Conservation (phyloP, 2,797 vertebrate species). For the Peromyscus eremicus region DNA sequence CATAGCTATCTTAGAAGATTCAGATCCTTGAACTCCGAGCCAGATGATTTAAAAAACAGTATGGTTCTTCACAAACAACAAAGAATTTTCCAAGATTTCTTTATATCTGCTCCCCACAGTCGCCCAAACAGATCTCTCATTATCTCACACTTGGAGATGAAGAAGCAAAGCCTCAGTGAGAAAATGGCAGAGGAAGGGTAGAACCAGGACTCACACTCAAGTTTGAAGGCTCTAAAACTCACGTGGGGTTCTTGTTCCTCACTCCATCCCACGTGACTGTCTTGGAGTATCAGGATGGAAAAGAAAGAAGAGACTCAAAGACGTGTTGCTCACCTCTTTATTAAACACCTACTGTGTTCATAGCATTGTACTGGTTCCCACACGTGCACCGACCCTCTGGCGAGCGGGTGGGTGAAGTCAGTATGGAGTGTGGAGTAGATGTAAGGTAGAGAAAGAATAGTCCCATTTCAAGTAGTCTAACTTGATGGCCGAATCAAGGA, state of each 20-base stretch:
- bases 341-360: not conserved
- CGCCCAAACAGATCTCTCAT: not conserved
- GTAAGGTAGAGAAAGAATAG: not conserved
- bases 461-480: not conserved
- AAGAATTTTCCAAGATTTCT: not conserved
- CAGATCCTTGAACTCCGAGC: not conserved
- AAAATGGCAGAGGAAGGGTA: not conserved
- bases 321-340: not conserved
- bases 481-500: not conserved
- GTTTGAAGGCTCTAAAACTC: conserved; percentile 30
- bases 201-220: not conserved
- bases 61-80: not conserved
- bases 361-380: not conserved
- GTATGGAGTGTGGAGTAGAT: not conserved
- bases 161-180: not conserved
- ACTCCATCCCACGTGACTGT: not conserved
- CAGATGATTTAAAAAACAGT: not conserved
- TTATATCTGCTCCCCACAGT: not conserved
- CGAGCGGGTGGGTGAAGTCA: fast-evolving
- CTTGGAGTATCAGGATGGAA: conserved; percentile 8
- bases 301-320: not conserved
- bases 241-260: not conserved
- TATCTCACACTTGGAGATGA: not conserved
- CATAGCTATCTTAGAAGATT: not conserved
- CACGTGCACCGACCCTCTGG: not conserved